Percentiles rank a stretch among this genome's conserved stretches.
Conservation (phyloP, 1,140 invertebrate genomes). For the Apis cerana region DNA sequence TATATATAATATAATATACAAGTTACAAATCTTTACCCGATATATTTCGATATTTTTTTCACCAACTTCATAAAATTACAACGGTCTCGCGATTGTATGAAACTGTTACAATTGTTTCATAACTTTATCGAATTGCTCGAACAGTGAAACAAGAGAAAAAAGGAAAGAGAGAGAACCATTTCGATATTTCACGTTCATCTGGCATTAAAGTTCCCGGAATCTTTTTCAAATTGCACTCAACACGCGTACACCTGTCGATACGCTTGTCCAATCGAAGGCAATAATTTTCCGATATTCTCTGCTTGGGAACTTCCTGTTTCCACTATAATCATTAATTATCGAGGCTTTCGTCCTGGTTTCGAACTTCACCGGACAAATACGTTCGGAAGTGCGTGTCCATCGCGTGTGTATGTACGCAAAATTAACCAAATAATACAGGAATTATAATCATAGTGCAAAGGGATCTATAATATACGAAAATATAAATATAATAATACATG, state of each 20-base stretch:
- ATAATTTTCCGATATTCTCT: constrained; percentile 62
- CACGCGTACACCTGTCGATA: constrained; percentile 29
- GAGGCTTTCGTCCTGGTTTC: constrained; percentile 56
- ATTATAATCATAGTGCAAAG: constrained; percentile 49
- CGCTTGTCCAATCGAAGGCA: constrained; percentile 49
- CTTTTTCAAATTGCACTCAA: constrained; percentile 34
- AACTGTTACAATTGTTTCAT: not conserved
- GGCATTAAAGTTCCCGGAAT: constrained; percentile 2
- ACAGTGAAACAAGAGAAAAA: not conserved
- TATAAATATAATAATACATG: not conserved
- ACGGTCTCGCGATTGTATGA: not conserved
- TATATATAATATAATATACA: not conserved
- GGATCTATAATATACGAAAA: constrained; percentile 12
- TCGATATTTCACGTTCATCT: constrained; percentile 3
- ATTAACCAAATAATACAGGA: constrained; percentile 37
- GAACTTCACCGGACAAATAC: constrained; percentile 56
- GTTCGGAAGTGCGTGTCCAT: constrained; percentile 31
- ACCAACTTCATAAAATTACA: not conserved
- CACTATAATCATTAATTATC: constrained; percentile 64
- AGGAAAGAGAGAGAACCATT: not conserved
- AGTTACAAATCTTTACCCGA: not conserved
- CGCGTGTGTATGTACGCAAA: constrained; percentile 29
- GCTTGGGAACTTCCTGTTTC: constrained; percentile 63
- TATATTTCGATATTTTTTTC: no score
- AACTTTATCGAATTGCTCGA: not conserved